Conservation (phyloP, 2,797 vertebrate genomes). For the Anguilla pacifica region DNA sequence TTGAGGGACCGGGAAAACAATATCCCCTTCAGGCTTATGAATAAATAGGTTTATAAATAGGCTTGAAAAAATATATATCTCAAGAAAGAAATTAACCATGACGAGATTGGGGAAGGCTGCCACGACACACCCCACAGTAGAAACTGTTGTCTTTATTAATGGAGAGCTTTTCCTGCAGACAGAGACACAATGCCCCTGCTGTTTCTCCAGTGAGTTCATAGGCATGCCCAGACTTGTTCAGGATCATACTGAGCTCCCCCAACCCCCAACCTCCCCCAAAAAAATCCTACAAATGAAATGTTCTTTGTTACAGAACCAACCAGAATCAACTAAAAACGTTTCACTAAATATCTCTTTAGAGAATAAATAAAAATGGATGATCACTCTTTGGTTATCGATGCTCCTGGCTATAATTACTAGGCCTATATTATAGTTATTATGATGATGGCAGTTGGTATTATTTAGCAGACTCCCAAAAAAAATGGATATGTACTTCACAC, state of each 20-base stretch:
- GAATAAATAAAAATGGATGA: neutral
- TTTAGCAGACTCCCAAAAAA: neutral
- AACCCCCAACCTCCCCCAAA: no score
- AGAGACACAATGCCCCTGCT: neutral
- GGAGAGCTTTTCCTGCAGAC: neutral
- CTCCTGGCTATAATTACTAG: neutral
- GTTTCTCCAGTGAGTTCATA: neutral
- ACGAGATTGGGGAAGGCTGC: neutral
- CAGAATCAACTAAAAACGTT: neutral
- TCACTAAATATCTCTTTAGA: neutral
- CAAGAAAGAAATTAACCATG: neutral
- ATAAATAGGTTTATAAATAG: neutral
- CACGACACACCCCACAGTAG: no score
- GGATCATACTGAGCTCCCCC: neutral
- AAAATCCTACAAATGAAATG: neutral
- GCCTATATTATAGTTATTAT: neutral
- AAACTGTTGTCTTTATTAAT: neutral
- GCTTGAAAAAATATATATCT: neutral
- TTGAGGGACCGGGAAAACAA: neutral
- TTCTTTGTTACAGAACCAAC: neutral
- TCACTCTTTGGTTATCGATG: neutral
- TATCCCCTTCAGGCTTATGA: neutral
- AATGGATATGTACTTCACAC: no score
- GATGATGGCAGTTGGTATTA: neutral
- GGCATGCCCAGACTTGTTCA: neutral